Base-by-base conservation (phyloP, 2,113 vertebrate genomes). In the Pterocles gutturalis region DNA sequence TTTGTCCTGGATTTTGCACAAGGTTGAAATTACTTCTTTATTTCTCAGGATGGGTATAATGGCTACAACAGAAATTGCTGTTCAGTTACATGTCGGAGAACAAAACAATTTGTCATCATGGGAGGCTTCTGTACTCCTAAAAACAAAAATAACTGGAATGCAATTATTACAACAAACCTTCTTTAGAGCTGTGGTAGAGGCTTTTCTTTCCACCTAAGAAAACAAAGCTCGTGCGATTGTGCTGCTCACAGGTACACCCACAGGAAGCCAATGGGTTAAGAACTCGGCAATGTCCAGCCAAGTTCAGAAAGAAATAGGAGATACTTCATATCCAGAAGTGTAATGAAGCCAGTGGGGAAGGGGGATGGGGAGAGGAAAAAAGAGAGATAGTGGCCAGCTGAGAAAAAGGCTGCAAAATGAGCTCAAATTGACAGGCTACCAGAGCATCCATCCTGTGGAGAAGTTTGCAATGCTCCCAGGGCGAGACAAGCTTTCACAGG, bases 261-360 rank as follows among this genome's bases (percentile, higher is more conserved):
- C 7, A 81, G 16, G 48, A 79, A 64, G 48, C 14, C 20, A 60
- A 25, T 0, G 0, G 31, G 3, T 43, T 43, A 83, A 43, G 22
- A 86, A 80, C 3, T 21, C 13, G 15, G 54, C 17, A 34, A 57
- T 16, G 51, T 33, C 49, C 31, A 57, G 25, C 34, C 11, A 18
- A 11, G 31, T 65, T 64, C 54, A 36, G 12, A 69, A 18, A 24
- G 45, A 73, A 51, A 11, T 3, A 43, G 9, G 26, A 82, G 33
- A 17, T 24, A 80, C 5, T 61, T 83, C 10, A 29, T 33, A 55
- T 5, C n/a, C 29, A 65, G 17, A 67, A 60, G 8, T 18, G 12
- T 33, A 0, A 0, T 17, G 48, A 88, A 33, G 24, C 8, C 0
- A 4, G 45, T 17, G 17, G 8, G 7, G 2, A 14, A 3, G 11